Evolutionary conservation across 2,113 vertebrate genomes (phyloP).

Genomic region (Thunnus thynnus): DNA sequence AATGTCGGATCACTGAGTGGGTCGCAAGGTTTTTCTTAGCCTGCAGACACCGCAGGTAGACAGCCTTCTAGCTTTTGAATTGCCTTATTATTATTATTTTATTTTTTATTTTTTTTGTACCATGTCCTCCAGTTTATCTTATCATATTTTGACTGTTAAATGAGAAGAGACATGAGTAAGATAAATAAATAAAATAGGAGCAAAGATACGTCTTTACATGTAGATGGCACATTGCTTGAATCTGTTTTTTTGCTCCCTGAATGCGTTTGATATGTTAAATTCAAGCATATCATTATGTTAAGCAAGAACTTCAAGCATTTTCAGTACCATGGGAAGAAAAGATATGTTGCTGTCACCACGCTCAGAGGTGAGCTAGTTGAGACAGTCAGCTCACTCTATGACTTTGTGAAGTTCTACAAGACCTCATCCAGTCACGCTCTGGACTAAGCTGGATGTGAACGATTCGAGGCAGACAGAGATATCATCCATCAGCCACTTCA

Average conservation of each 20-base stretch:
- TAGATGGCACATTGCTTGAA: slow-evolving; percentile 11
- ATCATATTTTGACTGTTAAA: slow-evolving; percentile 31
- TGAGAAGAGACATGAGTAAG: slow-evolving; percentile 23
- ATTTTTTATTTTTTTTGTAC: not conserved
- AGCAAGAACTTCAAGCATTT: slow-evolving; percentile 30
- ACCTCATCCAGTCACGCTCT: slow-evolving; percentile 61
- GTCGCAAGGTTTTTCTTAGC: slow-evolving; percentile 44
- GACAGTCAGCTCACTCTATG: slow-evolving; percentile 47
- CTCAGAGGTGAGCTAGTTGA: slow-evolving; percentile 41
- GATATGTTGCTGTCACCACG: slow-evolving; percentile 11
- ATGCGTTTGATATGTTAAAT: slow-evolving; percentile 55
- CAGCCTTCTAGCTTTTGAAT: slow-evolving; percentile 17
- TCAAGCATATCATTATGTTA: slow-evolving; percentile 33
- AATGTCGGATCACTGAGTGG: slow-evolving; percentile 28
- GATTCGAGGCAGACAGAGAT: slow-evolving; percentile 67
- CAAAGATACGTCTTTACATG: slow-evolving; percentile 11
- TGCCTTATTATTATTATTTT: no score
- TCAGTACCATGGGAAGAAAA: not conserved
- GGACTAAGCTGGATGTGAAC: slow-evolving; percentile 63
- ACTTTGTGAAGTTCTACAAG: slow-evolving; percentile 77
- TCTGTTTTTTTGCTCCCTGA: not conserved
- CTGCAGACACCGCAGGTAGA: slow-evolving; percentile 34
- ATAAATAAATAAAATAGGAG: slow-evolving; percentile 11
- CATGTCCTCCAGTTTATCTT: slow-evolving; percentile 21
- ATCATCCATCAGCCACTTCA: slow-evolving; percentile 77